phyloP scores from a whole-genome alignment of 2,113 vertebrate genomes.

The Burhinus bistriatus region DNA sequence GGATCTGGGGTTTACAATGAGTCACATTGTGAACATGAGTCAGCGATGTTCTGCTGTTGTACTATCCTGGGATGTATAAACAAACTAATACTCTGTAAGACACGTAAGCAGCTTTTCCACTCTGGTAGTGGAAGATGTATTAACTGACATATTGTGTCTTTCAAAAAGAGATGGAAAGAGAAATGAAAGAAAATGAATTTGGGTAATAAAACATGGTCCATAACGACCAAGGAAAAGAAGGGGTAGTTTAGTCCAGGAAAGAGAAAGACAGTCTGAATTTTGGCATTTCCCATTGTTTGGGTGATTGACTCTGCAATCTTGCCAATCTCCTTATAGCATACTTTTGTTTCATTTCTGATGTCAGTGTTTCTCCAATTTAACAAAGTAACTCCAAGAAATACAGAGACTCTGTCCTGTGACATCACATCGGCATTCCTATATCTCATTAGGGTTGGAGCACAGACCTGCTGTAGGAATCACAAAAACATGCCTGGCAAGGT shows the following conservation, averaged over 20 bases:
- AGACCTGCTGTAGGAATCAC: not conserved
- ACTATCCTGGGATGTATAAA: not conserved
- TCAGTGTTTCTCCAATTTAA: not conserved
- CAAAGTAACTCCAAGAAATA: not conserved
- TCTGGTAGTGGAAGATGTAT: not conserved
- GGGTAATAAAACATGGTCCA: not conserved
- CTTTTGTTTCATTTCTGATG: not conserved
- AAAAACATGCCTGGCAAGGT: not conserved
- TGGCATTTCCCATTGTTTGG: not conserved
- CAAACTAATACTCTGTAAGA: not conserved
- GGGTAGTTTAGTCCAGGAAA: not conserved
- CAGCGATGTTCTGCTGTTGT: not conserved
- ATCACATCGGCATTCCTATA: not conserved
- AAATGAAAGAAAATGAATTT: not conserved
- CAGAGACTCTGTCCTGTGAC: not conserved
- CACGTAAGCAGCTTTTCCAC: not conserved
- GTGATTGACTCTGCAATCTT: not conserved
- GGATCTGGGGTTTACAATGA: not conserved
- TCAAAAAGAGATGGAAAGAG: not conserved
- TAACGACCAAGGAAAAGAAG: not conserved
- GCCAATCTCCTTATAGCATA: not conserved
- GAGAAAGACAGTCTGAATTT: not conserved
- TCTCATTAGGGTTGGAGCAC: not conserved
- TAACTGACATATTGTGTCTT: not conserved
- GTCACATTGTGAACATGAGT: not conserved